Percentiles rank a stretch among this genome's conserved stretches.
These are phyloP conservation scores for Coregonus clupeaformis DNA, from an alignment of 2,113 vertebrate genomes.

Conservation along the genomic window DNA sequence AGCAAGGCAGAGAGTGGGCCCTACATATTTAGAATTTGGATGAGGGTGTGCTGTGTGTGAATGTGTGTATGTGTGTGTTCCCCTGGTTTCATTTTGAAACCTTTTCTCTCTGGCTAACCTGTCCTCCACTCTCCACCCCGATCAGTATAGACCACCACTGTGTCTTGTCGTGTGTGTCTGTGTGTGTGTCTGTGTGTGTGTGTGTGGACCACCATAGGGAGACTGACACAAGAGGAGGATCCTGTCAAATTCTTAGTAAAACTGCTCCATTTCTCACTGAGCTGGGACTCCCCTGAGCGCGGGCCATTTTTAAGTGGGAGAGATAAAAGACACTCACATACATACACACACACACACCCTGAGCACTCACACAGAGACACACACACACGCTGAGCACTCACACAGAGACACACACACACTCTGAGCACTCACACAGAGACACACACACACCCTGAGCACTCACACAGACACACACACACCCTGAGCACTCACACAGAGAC, in stretches of 20 bases:
- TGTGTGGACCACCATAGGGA: slow-evolving; percentile 46
- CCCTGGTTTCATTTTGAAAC: slow-evolving; percentile 45
- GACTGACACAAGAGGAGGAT: slow-evolving; percentile 55
- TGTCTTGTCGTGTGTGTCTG: background rate
- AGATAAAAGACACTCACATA: background rate
- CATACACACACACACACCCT: background rate
- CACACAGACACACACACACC: no score
- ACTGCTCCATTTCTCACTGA: slow-evolving; percentile 58
- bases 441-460: no score
- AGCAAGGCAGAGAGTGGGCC: background rate
- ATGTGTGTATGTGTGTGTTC: background rate
- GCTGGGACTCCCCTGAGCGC: slow-evolving; percentile 49
- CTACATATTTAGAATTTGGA: background rate
- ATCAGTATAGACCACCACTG: slow-evolving; percentile 14
- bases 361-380: no score
- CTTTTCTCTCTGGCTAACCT: slow-evolving; percentile 14
- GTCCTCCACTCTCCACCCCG: background rate
- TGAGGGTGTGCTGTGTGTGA: background rate
- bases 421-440: no score
- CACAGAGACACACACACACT: no score
- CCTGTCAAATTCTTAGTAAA: slow-evolving; percentile 65
- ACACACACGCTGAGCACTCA: no score
- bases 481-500: no score
- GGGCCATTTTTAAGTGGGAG: slow-evolving; percentile 28
- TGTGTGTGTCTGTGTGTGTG: slow-evolving; percentile 6